Base-by-base conservation (phyloP, 2,113 vertebrate genomes). In the Anthoscopus minutus region DNA sequence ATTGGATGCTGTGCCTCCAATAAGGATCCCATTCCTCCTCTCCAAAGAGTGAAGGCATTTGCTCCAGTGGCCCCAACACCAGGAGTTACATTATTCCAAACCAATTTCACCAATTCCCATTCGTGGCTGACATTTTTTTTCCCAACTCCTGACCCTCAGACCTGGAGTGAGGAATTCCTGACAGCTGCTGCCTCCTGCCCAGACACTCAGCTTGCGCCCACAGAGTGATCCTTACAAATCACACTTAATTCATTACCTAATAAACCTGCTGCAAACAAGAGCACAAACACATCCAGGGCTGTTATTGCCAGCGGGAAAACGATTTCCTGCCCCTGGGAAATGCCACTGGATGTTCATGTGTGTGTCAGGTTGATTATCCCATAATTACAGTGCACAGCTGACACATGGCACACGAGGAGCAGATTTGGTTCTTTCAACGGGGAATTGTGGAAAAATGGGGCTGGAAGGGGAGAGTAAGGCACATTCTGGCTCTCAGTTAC, bases 71-170 rank as follows among this genome's bases (percentile, higher is more conserved):
- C 38, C 48, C 58, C 42, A 60, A 14, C 42, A 53, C 15, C 81
- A 66, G 16, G n/a, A 30, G n/a, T n/a, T 33, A 9, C 30, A 14
- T 14, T 47, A 30, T 44, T 65, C 62, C 48, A 53, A 81, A 35
- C 45, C 30, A 2, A 81, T 35, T 77, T 7, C 84, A n/a, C 27
- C 21, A 33, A 53, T 47, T 72, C 40, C 48, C n/a, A 35, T 19
- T 44, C 28, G 8, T 10, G 5, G 9, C 12, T 1, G 42, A 18
- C 11, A 1, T 27, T 13, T 6, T 37, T 70, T 30, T 23, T 2
- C 5, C 19, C 13, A 82, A 13, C 15, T 60, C 67, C n/a, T 30
- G 30, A 30, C 44, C 53, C 44, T 70, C 50, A 48, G 18, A 56
- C 9, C 3, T 16, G n/a, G 54, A n/a, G 62, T 0, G 3, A 69